Conservation (phyloP, 2,113 vertebrate species). For the Isurus oxyrinchus region DNA sequence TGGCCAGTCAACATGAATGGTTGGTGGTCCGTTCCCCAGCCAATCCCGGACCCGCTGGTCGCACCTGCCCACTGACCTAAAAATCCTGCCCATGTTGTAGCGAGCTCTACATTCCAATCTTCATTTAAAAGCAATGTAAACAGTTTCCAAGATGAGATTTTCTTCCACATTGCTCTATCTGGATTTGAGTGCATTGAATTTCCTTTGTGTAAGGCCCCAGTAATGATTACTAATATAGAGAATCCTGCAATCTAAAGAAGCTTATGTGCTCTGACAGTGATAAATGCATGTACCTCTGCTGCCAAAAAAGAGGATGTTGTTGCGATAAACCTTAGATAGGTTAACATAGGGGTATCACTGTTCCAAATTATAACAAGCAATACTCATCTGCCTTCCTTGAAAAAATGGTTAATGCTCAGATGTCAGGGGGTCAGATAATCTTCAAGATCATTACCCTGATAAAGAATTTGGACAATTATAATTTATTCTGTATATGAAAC, state of each 20-base stretch:
- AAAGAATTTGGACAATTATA: not conserved
- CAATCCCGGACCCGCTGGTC: too few species aligned
- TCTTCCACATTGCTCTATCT: not conserved
- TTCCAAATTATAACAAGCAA: not conserved
- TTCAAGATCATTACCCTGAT: not conserved
- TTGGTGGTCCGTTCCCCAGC: too few species aligned
- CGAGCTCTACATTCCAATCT: not conserved
- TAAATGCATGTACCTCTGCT: not conserved
- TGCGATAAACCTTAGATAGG: not conserved
- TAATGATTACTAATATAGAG: not conserved
- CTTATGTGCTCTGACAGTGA: not conserved
- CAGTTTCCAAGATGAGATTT: not conserved
- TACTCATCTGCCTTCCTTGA: not conserved
- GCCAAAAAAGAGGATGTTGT: not conserved
- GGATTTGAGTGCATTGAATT: not conserved
- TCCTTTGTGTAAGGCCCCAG: not conserved
- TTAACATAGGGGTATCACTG: not conserved
- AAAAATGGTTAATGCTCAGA: not conserved
- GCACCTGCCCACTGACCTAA: too few species aligned
- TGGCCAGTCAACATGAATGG: too few species aligned
- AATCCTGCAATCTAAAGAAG: not conserved
- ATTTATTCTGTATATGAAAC: not conserved
- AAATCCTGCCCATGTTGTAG: not conserved
- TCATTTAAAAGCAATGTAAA: not conserved
- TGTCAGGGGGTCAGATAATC: not conserved